These are phyloP conservation scores for Serrognathus titanus DNA, from an alignment of 2,888 invertebrate genomes.

Conservation along the genomic window DNA sequence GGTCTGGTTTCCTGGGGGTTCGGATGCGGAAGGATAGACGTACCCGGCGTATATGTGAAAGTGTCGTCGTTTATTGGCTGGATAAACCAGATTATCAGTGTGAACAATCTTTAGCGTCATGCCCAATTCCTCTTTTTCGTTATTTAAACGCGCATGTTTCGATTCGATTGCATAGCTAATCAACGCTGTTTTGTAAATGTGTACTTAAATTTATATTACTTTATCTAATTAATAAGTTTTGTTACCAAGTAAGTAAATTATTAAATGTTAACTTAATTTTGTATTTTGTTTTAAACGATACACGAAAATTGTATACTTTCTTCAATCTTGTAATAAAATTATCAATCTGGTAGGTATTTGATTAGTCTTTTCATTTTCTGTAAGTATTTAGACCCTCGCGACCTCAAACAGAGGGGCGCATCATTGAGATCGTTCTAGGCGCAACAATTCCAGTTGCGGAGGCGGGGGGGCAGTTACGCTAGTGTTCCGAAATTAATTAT, in stretches of 20 bases:
- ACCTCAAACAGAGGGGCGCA: too few species aligned
- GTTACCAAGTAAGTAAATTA: slow-evolving; percentile 30
- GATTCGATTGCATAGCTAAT: slow-evolving; percentile 9
- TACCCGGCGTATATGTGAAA: slow-evolving; percentile 96
- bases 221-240: slow-evolving; percentile 16
- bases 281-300: too few species aligned
- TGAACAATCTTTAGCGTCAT: slow-evolving; percentile 73
- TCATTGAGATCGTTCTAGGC: too few species aligned
- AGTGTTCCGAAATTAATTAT: too few species aligned
- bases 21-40: slow-evolving; percentile 88
- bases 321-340: too few species aligned
- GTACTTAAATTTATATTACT: slow-evolving; percentile 18
- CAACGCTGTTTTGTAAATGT: slow-evolving; percentile 17
- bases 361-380: too few species aligned
- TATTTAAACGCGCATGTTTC: background rate
- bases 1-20: slow-evolving; percentile 95
- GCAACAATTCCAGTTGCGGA: too few species aligned
- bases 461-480: too few species aligned
- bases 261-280: slow-evolving; percentile 4
- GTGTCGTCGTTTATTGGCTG: slow-evolving; percentile 94
- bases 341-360: too few species aligned
- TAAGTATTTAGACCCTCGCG: too few species aligned
- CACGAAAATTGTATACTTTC: too few species aligned
- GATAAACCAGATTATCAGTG: slow-evolving; percentile 96
- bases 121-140: background rate